Percentiles rank a stretch among this genome's conserved stretches.
These are phyloP conservation scores for Amniataba percoides DNA, from an alignment of 2,797 vertebrate genomes.

Conservation along the genomic window DNA sequence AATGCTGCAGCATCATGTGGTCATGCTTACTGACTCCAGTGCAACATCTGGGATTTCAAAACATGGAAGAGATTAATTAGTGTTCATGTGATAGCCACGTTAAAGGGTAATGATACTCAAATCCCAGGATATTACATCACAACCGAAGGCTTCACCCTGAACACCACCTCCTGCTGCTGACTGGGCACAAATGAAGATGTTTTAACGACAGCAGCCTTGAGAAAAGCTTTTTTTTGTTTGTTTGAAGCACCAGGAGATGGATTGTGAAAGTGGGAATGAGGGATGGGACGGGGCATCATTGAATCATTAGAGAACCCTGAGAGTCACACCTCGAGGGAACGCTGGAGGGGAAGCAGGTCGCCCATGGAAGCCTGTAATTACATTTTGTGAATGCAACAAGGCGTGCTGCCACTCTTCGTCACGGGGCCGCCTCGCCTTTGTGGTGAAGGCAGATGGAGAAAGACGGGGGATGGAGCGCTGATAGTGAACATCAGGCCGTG, in stretches of 20 bases:
- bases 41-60: background rate
- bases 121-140: conserved; percentile 4
- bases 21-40: background rate
- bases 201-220: background rate
- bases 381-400: conserved; percentile 36
- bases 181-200: conserved; percentile 22
- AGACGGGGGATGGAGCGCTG: background rate
- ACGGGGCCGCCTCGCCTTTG: background rate
- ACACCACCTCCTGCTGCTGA: conserved; percentile 14
- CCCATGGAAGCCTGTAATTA: conserved; percentile 45
- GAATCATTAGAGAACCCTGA: conserved; percentile 19
- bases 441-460: conserved; percentile 12
- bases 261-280: background rate
- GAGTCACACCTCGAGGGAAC: background rate
- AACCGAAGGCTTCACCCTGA: background rate
- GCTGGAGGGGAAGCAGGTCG: background rate
- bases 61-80: background rate
- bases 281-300: background rate
- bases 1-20: background rate
- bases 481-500: conserved; percentile 1
- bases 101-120: background rate
- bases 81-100: background rate
- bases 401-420: background rate
- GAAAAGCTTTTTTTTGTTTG: background rate
- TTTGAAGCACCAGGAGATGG: conserved; percentile 1